Evolutionary conservation across 2,888 invertebrate species (phyloP), one percentile per base, ranked within the genome.

Genomic region (Mythimna albipuncta): DNA sequence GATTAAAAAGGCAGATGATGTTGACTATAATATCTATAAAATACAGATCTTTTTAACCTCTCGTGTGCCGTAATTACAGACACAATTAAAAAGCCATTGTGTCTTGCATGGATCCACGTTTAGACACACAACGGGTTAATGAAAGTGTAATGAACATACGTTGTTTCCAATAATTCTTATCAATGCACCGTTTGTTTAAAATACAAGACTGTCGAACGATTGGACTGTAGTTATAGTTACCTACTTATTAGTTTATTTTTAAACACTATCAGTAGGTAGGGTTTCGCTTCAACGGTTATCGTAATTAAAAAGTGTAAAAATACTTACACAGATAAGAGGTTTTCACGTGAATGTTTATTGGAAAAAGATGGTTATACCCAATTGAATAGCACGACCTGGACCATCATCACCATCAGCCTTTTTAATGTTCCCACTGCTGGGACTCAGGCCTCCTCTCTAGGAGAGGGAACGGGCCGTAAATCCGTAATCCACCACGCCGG

Each of bases 231-330:
- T n/a, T 52, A 52, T 32, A 32, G 50, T n/a, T 52, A 52, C 50
- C 19, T 47, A 47, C 47, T 47, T 52, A 52, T n/a, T 52, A 52
- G 19, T 77, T 77, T 66, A 77, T 72, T 77, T 71, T 81, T 72
- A 69, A 81, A 69, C 54, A 32, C 59, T 66, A 19, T 38, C 47
- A 47, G 26, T 76, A 63, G 59, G 13, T 26, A 50, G 0, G 50
- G 50, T 52, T 82, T 19, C 52, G 57, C 63, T 69, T 64, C 58
- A 81, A 13, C 4, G 55, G 38, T 10, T 54, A 47, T 32, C 21
- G 19, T 66, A 55, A 77, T 82, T 63, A 16, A 11, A 47, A 67
- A 19, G 38, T 54, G 38, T 52, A 69, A 69, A 62, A 77, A 32
- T 21, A 0, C 32, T 32, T 32, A 32, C 35, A 44, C 3, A 11